Conservation (phyloP, 2,797 vertebrate genomes). For the Dermochelys coriacea region DNA sequence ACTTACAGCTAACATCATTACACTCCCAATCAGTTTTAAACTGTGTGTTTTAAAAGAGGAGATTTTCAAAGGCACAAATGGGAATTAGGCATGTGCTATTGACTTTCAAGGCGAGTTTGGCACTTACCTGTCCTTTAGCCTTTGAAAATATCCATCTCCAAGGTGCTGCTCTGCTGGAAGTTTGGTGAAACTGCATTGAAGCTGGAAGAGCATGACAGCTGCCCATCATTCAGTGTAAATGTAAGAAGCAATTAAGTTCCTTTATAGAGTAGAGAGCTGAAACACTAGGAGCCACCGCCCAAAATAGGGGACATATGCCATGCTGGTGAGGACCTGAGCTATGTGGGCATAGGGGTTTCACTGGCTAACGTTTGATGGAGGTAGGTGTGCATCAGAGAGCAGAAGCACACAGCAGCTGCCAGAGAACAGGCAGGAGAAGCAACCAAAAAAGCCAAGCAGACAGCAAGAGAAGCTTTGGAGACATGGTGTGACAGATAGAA, state of each 20-base stretch:
- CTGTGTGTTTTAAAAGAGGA: not conserved
- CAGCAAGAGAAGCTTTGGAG: not conserved
- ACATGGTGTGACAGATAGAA: not conserved
- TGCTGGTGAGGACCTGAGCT: not conserved
- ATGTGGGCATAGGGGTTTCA: not conserved
- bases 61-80: not conserved
- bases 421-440: not conserved
- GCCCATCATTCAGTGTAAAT: not conserved
- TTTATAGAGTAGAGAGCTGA: not conserved
- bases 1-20: fast-evolving
- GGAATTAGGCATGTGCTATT: not conserved
- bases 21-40: not conserved
- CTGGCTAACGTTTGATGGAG: not conserved
- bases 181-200: not conserved
- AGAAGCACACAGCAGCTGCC: not conserved
- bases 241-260: not conserved
- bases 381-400: not conserved
- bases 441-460: not conserved
- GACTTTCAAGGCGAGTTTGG: not conserved
- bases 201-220: fast-evolving
- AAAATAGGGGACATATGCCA: not conserved
- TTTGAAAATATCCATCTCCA: not conserved
- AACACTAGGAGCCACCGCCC: not conserved
- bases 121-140: not conserved
- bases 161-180: not conserved